These are phyloP conservation scores for Euzophera pinguis DNA, from an alignment of 2,888 invertebrate genomes.

Conservation along the genomic window DNA sequence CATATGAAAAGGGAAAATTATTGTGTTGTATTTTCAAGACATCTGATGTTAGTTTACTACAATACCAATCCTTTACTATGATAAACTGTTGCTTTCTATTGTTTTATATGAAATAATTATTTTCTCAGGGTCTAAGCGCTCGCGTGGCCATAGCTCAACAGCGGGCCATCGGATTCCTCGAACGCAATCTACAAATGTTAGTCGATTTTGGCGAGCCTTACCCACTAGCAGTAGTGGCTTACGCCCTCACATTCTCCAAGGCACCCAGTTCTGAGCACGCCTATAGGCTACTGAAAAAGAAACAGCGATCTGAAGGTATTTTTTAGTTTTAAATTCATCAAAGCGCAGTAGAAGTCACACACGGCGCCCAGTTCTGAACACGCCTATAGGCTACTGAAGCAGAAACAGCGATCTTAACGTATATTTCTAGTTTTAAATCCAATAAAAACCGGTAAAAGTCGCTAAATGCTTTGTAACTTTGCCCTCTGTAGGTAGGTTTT, in stretches of 20 bases:
- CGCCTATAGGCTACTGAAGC: constrained; percentile 87
- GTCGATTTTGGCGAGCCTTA: constrained; percentile 87
- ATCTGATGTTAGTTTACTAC: too few species aligned
- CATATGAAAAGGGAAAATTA: too few species aligned
- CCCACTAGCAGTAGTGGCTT: constrained; percentile 93
- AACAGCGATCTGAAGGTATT: constrained; percentile 83
- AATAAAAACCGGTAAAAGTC: not conserved
- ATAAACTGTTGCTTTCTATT: too few species aligned
- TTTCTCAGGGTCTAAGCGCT: constrained; percentile 82
- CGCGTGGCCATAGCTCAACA: constrained; percentile 87
- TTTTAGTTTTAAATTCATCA: not conserved
- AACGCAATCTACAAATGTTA: constrained; percentile 88
- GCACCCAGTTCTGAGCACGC: constrained; percentile 93
- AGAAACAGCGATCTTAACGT: constrained; percentile 84
- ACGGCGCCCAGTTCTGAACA: constrained; percentile 92
- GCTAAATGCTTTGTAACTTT: too few species aligned
- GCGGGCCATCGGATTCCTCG: constrained; percentile 88
- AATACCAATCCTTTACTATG: too few species aligned
- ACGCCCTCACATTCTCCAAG: constrained; percentile 90
- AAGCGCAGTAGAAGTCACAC: too few species aligned
- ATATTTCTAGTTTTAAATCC: not conserved
- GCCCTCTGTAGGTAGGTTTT: too few species aligned
- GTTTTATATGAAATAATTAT: not conserved
- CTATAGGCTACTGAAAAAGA: constrained; percentile 84
- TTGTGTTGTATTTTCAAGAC: too few species aligned